Conservation (phyloP, 2,113 vertebrate genomes). For the Zosterops japonicus region DNA sequence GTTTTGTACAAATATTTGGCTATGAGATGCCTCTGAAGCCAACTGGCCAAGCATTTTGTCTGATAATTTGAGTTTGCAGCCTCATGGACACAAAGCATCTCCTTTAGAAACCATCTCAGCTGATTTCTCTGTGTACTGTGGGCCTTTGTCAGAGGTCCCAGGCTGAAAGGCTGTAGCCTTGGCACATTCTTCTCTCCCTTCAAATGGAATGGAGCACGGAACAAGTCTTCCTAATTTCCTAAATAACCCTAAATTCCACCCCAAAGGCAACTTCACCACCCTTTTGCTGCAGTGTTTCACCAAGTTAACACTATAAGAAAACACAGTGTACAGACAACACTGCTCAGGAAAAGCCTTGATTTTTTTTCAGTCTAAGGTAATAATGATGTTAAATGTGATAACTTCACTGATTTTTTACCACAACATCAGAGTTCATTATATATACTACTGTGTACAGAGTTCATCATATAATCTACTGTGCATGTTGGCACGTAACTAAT, state of each 20-base stretch:
- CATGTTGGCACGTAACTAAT: neutral
- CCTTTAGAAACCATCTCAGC: neutral
- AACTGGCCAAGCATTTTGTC: neutral
- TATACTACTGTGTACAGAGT: neutral
- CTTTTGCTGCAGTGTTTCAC: neutral
- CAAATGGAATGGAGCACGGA: neutral
- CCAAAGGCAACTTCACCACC: neutral
- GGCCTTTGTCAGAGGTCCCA: neutral
- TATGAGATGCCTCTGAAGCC: neutral
- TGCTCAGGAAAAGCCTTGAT: neutral
- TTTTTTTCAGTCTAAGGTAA: neutral
- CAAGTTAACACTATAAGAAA: neutral
- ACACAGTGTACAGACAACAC: fast-evolving
- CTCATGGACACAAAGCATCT: neutral
- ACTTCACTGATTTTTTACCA: neutral
- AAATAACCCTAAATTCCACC: neutral
- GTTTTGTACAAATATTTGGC: neutral
- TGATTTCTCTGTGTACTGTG: neutral
- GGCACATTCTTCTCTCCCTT: neutral
- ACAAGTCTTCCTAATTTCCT: neutral
- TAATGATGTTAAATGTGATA: neutral
- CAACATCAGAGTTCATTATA: neutral
- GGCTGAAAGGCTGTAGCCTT: neutral
- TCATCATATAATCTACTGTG: neutral
- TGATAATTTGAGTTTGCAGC: neutral